Conservation (phyloP, 2,797 vertebrate species). For the Rhynchotus rufescens region DNA sequence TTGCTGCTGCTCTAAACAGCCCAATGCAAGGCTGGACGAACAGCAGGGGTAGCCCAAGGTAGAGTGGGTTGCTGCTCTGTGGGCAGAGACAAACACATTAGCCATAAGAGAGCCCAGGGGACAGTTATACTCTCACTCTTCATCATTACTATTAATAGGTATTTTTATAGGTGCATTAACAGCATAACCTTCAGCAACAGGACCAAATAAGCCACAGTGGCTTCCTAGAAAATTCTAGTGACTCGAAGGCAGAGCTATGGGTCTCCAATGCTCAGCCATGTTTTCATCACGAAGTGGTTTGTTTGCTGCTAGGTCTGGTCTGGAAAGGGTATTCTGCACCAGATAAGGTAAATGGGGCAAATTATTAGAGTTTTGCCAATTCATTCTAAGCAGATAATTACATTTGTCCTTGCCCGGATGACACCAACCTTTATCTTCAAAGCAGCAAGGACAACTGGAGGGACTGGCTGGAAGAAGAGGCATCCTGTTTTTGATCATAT, state of each 20-base stretch:
- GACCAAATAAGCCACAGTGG: not conserved
- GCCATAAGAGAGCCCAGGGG: not conserved
- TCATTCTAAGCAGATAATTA: not conserved
- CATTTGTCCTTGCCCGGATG: not conserved
- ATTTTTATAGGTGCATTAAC: not conserved
- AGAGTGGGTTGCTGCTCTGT: not conserved
- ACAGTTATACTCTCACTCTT: not conserved
- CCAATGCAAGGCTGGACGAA: not conserved
- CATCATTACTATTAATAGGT: not conserved
- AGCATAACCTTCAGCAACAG: not conserved
- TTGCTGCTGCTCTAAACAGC: conserved; percentile 8
- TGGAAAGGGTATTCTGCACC: too few relatives aligned
- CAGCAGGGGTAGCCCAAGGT: not conserved
- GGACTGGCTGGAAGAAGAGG: not conserved
- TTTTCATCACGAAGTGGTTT: not conserved
- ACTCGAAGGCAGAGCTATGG: not conserved
- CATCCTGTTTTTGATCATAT: not conserved
- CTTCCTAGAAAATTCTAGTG: not conserved
- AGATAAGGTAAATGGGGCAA: not conserved
- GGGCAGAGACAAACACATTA: not conserved
- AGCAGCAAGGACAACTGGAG: not conserved
- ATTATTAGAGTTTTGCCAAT: not conserved
- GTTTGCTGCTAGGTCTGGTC: too few relatives aligned
- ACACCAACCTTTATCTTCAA: not conserved
- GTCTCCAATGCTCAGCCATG: not conserved